Evolutionary conservation across 2,797 vertebrate genomes (phyloP).

Genomic region (Hirundo rustica): DNA sequence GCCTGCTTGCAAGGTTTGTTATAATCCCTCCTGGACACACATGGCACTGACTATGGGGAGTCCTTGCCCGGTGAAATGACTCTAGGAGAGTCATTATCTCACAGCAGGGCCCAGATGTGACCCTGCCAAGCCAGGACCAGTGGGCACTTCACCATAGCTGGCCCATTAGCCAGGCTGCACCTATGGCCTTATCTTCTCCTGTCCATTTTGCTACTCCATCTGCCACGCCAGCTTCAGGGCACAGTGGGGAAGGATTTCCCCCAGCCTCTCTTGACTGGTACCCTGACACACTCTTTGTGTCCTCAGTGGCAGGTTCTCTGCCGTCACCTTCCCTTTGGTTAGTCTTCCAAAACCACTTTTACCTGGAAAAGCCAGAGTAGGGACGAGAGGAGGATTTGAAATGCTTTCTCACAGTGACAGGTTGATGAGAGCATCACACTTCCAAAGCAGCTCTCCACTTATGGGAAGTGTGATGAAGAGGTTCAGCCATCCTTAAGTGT

Average conservation of each 20-base stretch:
- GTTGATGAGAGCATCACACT: background rate
- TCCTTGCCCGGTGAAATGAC: background rate
- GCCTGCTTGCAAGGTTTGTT: rapidly evolving
- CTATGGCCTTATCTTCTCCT: background rate
- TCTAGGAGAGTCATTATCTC: background rate
- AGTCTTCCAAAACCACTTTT: background rate
- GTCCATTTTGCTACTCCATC: rapidly evolving
- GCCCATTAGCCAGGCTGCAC: background rate
- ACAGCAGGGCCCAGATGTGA: background rate
- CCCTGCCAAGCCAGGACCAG: background rate
- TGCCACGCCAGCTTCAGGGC: rapidly evolving
- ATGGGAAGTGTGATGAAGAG: background rate
- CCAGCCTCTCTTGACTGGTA: background rate
- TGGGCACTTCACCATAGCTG: background rate
- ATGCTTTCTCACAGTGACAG: background rate
- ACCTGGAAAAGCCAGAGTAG: background rate
- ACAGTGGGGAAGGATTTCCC: background rate
- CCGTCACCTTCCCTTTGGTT: background rate
- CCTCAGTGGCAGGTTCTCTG: background rate
- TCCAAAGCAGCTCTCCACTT: background rate
- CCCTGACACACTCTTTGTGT: background rate
- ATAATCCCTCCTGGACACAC: rapidly evolving
- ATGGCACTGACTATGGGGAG: background rate
- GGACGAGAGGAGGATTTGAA: background rate
- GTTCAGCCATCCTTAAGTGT: background rate